Percentiles rank a stretch among this genome's conserved stretches.
Evolutionary conservation across 2,797 vertebrate genomes (phyloP).

Genomic region (Dicrostonyx torquatus): DNA sequence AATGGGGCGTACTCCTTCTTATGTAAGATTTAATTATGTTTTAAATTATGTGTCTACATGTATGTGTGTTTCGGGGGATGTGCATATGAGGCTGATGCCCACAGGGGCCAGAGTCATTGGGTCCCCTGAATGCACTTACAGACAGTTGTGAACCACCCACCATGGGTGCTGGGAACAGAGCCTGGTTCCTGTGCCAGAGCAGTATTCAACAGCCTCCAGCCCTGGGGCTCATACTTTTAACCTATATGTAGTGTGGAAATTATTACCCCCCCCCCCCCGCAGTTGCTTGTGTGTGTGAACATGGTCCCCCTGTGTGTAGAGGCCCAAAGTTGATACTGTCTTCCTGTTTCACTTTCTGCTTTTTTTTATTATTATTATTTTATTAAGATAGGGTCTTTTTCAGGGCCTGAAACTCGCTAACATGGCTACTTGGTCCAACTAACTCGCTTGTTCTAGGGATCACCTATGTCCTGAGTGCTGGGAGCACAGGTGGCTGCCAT

Average conservation of each 20-base stretch:
- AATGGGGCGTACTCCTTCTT: background rate
- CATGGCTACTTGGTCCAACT: background rate
- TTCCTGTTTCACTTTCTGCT: background rate
- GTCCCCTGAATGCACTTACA: background rate
- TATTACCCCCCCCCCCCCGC: background rate
- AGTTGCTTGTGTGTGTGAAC: background rate
- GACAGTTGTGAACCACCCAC: background rate
- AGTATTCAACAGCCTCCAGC: background rate
- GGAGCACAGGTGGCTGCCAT: too few species aligned
- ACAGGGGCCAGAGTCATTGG: background rate
- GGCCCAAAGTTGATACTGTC: background rate
- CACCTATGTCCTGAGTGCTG: background rate
- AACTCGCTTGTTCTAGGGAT: background rate
- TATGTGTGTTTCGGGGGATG: background rate
- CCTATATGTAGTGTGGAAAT: constrained; percentile 7
- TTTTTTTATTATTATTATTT: background rate
- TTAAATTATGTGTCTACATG: background rate
- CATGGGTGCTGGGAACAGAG: background rate
- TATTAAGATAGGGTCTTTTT: background rate
- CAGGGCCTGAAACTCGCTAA: background rate
- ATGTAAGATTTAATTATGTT: background rate
- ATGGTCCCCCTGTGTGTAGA: background rate
- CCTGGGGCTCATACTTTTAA: background rate
- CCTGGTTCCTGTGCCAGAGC: background rate
- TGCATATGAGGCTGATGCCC: background rate